Base-by-base conservation (phyloP, 37 sponge, comb jelly and placozoan genomes). In the Beroe ovata region DNA sequence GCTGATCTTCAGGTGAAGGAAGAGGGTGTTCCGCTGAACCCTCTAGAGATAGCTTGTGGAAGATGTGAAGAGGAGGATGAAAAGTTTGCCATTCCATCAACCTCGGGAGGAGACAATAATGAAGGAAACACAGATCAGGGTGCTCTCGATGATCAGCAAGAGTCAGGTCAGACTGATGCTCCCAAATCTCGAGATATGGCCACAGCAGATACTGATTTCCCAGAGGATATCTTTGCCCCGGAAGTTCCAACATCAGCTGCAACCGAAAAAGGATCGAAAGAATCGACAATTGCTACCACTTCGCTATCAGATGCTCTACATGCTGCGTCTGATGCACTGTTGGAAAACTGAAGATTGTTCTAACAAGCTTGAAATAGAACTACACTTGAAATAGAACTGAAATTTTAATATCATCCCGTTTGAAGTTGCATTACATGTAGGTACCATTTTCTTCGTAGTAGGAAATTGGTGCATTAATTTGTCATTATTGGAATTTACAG, bases 251-350 rank as follows among this genome's bases (percentile, higher is more conserved):
- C 19, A 6, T 8, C 69, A 33, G 2, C 16, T 3, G 2, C 16
- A 0, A 33, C 16, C 35, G 30, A 66, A 6, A 6, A 25, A 32
- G 69, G 30, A 16, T 8, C 33, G 29, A 66, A 66, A 30, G 69
- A 66, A 18, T 37, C 69, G 35, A 11, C 34, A 4, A 66, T 29
- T 34, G 8, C 32, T 26, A 25, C 69, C 29, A 66, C 69, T 14
- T 66, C 69, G 0, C 69, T 66, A 18, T 66, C 69, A 26, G 69
- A 66, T 32, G 69, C 69, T 33, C 69, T 66, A 0, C 69, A 66
- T 33, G 69, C 69, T 6, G 69, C 69, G 16, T 66, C 69, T 34
- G 69, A 66, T 66, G 69, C 69, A 32, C 36, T 66, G 69, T 32
- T 66, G 35, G 69, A 66, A 32, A 47, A 47, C 54, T 47, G 11